A percentile compares a stretch with the other conserved stretches of the same genome.
Evolutionary conservation across 1,140 invertebrate genomes (phyloP).

Genomic region (Paraescarpia echinospica): DNA sequence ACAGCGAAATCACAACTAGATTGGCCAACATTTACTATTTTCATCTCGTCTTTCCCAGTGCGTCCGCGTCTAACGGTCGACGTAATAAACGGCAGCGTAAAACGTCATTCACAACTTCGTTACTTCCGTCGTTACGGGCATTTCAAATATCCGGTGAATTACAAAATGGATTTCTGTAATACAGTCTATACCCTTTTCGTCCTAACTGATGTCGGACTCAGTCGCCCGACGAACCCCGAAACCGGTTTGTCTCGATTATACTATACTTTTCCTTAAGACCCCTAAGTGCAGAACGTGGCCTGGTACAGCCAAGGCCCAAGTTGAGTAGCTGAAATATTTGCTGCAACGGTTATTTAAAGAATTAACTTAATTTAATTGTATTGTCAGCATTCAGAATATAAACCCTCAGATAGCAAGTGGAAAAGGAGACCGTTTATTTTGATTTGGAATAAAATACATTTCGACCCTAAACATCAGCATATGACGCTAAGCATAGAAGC

Average conservation of each 20-base stretch:
- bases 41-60: too few species aligned
- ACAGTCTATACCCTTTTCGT: background rate
- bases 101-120: background rate
- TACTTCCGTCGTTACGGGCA: background rate
- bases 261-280: background rate
- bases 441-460: too few species aligned
- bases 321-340: background rate
- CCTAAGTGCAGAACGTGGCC: background rate
- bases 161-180: background rate
- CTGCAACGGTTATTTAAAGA: background rate
- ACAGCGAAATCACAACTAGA: too few species aligned
- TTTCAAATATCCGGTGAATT: background rate
- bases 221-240: background rate
- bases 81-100: background rate
- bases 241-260: background rate
- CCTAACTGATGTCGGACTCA: background rate
- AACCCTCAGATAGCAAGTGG: too few species aligned
- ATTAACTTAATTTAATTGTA: too few species aligned
- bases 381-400: too few species aligned
- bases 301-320: background rate
- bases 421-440: too few species aligned
- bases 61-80: background rate
- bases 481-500: too few species aligned
- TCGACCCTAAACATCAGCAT: too few species aligned
- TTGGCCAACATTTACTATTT: too few species aligned